Evolutionary conservation across 1,140 invertebrate genomes (phyloP).

Genomic region (Panonychus citri): DNA sequence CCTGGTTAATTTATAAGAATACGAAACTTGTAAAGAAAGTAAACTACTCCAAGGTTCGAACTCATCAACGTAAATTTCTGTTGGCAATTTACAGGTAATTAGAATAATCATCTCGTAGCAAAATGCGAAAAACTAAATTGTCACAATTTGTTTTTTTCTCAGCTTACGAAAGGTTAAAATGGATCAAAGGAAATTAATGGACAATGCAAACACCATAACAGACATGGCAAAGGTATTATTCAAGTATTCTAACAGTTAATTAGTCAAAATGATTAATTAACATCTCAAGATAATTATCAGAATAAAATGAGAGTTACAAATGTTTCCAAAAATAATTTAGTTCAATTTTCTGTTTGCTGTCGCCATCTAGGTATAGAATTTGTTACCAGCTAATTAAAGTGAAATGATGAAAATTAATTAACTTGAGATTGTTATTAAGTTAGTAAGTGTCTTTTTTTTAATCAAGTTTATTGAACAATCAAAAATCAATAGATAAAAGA

Average conservation of each 20-base stretch:
- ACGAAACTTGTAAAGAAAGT: slow-evolving; percentile 92
- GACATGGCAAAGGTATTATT: slow-evolving; percentile 93
- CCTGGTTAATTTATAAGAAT: slow-evolving; percentile 99
- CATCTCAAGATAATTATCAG: too few relatives aligned
- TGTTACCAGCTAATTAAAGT: too few relatives aligned
- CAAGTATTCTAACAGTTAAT: not conserved
- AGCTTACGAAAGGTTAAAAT: slow-evolving; percentile 97
- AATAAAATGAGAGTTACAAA: not conserved
- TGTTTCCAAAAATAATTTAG: not conserved
- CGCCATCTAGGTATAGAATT: too few relatives aligned
- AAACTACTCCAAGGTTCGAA: slow-evolving; percentile 76
- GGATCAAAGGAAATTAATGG: slow-evolving; percentile 97
- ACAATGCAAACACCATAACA: slow-evolving; percentile 95
- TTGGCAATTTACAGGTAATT: slow-evolving; percentile 94
- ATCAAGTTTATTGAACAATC: too few relatives aligned
- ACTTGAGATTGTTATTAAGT: too few relatives aligned
- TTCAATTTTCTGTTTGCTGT: too few relatives aligned
- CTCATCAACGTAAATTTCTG: slow-evolving; percentile 97
- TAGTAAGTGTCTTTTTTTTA: too few relatives aligned
- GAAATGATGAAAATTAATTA: too few relatives aligned
- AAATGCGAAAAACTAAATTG: not conserved
- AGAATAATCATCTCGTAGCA: not conserved
- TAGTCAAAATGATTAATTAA: not conserved
- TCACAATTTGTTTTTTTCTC: slow-evolving; percentile 21
- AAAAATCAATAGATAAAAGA: too few relatives aligned